Conservation (phyloP, 2,888 invertebrate genomes). For the Agonopterix heracliana region DNA sequence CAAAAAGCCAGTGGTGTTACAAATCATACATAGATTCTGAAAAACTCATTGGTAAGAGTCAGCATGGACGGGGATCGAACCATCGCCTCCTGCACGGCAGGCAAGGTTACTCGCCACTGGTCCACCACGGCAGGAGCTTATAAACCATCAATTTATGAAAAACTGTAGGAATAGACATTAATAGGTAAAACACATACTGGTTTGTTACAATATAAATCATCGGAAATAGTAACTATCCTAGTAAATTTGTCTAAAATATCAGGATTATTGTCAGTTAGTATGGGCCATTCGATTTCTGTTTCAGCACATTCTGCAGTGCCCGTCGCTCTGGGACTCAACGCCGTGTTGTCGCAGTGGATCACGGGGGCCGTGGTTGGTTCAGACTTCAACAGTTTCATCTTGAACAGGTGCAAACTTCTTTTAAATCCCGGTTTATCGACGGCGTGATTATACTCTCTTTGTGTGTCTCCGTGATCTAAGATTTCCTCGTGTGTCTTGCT, state of each 20-base stretch:
- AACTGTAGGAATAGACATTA: not conserved
- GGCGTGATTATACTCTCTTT: constrained; percentile 5
- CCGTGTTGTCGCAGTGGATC: constrained; percentile 52
- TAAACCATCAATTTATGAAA: not conserved
- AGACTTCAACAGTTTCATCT: constrained; percentile 46
- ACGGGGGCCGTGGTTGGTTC: constrained; percentile 30
- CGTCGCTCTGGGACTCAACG: constrained; percentile 75
- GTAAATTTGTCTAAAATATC: constrained; percentile 69
- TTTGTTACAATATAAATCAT: constrained; percentile 34
- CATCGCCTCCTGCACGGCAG: no score
- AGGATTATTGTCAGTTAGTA: constrained; percentile 63
- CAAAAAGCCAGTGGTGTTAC: no score
- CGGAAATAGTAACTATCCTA: constrained; percentile 51
- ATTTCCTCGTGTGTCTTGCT: constrained; percentile 48
- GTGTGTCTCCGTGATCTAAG: constrained; percentile 19
- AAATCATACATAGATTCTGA: no score
- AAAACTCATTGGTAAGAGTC: no score
- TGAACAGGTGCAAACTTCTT: constrained; percentile 50
- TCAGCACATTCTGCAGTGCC: constrained; percentile 58
- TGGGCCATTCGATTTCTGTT: constrained; percentile 75
- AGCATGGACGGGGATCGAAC: no score
- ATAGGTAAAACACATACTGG: constrained; percentile 31
- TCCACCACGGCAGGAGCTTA: not conserved
- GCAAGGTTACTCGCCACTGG: no score
- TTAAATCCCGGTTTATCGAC: constrained; percentile 49